Conservation (phyloP, 35 echinoderm and acorn worm species). For the Heliocidaris erythrogramma region DNA sequence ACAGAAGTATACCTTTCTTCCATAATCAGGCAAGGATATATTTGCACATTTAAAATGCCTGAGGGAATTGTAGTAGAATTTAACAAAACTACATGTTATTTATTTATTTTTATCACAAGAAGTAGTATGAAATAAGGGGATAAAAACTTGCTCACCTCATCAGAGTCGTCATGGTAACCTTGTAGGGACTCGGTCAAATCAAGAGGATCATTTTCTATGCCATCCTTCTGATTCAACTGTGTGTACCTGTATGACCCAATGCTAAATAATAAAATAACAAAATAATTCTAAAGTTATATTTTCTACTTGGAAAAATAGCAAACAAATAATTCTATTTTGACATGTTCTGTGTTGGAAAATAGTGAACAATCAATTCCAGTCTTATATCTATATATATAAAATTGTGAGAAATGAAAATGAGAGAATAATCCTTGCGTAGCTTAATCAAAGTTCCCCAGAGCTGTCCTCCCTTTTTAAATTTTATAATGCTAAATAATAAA, state of each 20-base stretch:
- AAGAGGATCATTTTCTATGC: slow-evolving; percentile 49
- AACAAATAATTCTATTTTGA: neutral
- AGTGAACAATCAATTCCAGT: neutral
- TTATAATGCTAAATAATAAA: slow-evolving; percentile 24
- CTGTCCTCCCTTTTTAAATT: too few species aligned
- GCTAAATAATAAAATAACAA: slow-evolving; percentile 31
- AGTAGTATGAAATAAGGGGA: neutral
- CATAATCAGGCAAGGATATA: too few species aligned
- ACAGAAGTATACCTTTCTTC: too few species aligned
- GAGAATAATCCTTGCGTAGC: too few species aligned
- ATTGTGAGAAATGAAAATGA: too few species aligned
- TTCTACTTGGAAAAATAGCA: neutral
- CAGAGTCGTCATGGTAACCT: slow-evolving; percentile 74
- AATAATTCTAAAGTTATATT: neutral
- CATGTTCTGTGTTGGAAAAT: neutral
- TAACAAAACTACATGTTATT: too few species aligned
- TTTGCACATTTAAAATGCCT: too few species aligned
- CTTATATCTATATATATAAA: neutral
- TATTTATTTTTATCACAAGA: neutral
- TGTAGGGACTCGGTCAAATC: slow-evolving; percentile 37
- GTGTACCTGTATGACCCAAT: slow-evolving; percentile 51
- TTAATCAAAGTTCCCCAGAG: too few species aligned
- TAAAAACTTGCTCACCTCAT: slow-evolving; percentile 52
- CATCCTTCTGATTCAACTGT: slow-evolving; percentile 61
- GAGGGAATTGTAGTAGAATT: too few species aligned